Evolutionary conservation across 1,140 invertebrate genomes (phyloP).

Genomic region (Scaptomyza graminum): DNA sequence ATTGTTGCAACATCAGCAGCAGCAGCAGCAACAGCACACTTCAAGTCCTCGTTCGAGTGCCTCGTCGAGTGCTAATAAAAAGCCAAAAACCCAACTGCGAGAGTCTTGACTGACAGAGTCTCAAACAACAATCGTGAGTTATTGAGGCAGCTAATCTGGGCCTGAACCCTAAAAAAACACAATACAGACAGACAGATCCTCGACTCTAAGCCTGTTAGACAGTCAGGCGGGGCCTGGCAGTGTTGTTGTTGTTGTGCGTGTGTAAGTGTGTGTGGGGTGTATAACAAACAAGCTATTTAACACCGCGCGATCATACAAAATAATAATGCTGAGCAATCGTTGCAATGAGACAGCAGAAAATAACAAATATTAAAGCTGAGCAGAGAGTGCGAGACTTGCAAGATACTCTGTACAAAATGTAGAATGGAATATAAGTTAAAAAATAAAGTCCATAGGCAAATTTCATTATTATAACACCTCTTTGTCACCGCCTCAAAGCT

Average conservation of each 20-base stretch:
- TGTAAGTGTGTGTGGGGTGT: slow-evolving; percentile 54
- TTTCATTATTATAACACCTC: too few relatives aligned
- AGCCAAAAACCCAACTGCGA: slow-evolving; percentile 66
- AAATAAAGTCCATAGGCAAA: too few relatives aligned
- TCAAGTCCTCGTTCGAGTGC: slow-evolving; percentile 56
- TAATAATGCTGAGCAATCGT: slow-evolving; percentile 68
- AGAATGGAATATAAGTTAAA: too few relatives aligned
- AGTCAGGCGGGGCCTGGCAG: slow-evolving; percentile 33
- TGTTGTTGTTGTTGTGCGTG: slow-evolving; percentile 27
- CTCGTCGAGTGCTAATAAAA: slow-evolving; percentile 73
- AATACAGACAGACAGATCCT: slow-evolving; percentile 11
- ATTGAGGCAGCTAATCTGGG: slow-evolving; percentile 74
- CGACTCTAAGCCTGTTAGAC: slow-evolving; percentile 58
- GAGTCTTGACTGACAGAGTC: slow-evolving; percentile 72
- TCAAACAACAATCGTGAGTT: slow-evolving; percentile 77
- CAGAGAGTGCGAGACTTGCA: not conserved
- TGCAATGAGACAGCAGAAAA: slow-evolving; percentile 62
- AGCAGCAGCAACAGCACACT: slow-evolving; percentile 35
- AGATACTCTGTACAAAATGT: not conserved
- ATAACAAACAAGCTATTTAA: slow-evolving; percentile 82
- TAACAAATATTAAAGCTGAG: not conserved
- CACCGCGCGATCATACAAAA: slow-evolving; percentile 45
- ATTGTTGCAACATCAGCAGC: slow-evolving; percentile 82
- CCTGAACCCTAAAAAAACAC: slow-evolving; percentile 1
- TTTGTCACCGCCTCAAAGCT: too few relatives aligned